Conservation (phyloP, 53 echinoderm and acorn worm genomes). For the Holothuria scabra region DNA sequence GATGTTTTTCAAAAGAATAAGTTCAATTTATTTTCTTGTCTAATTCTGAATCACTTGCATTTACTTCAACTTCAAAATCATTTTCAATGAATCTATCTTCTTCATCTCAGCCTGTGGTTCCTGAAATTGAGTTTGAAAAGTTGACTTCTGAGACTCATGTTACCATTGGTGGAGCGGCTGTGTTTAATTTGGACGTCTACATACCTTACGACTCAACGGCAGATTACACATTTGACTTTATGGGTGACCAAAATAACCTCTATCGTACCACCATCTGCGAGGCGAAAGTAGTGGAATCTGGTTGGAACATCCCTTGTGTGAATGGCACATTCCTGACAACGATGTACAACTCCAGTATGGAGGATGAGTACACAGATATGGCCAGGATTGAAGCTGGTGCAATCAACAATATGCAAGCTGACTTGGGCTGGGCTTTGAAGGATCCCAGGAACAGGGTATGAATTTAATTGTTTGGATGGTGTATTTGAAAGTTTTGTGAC, state of each 20-base stretch:
- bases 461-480: no score
- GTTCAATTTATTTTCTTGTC: no score
- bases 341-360: conserved; percentile 63
- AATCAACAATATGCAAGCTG: conserved; percentile 77
- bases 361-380: conserved; percentile 62
- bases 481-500: no score
- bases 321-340: conserved; percentile 79
- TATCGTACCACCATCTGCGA: conserved; percentile 79
- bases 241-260: conserved; percentile 48
- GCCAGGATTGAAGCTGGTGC: conserved; percentile 70
- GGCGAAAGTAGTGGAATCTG: conserved; percentile 65
- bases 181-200: conserved; percentile 80
- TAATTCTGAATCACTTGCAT: no score
- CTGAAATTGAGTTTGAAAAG: conserved; percentile 62
- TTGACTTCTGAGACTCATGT: conserved; percentile 61
- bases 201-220: conserved; percentile 76
- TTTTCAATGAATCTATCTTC: background rate
- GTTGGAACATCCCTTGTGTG: conserved; percentile 88
- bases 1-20: no score
- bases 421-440: conserved; percentile 14
- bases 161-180: conserved; percentile 81
- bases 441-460: conserved; percentile 55
- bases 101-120: conserved; percentile 5
- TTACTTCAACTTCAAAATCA: no score
- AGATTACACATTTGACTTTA: conserved; percentile 62